A percentile compares a stretch with the other conserved stretches of the same genome.
phyloP scores from a whole-genome alignment of 2,113 vertebrate species.

The Silurus glanis region DNA sequence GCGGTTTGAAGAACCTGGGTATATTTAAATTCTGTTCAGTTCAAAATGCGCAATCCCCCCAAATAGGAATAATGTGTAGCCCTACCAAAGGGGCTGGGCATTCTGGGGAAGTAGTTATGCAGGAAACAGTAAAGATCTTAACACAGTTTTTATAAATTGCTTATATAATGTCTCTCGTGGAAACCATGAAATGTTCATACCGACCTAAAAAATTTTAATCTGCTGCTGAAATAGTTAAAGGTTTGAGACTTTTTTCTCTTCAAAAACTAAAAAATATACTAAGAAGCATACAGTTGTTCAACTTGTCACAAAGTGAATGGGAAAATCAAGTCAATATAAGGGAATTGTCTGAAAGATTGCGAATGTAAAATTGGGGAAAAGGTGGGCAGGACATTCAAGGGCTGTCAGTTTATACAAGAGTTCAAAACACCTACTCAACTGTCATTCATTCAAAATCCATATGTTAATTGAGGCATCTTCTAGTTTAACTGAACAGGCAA shows the following conservation, averaged over 20 bases:
- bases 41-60: not conserved
- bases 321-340: not conserved
- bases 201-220: not conserved
- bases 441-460: not conserved
- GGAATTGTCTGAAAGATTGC: not conserved
- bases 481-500: not conserved
- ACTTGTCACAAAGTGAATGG: not conserved
- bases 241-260: not conserved
- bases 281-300: not conserved
- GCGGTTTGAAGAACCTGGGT: not conserved
- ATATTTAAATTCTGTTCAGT: conserved; percentile 1
- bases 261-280: not conserved
- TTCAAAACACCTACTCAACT: not conserved
- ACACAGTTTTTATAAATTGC: not conserved
- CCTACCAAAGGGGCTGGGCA: not conserved
- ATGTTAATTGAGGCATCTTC: not conserved
- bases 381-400: not conserved
- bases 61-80: not conserved
- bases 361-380: not conserved
- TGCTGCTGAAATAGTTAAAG: not conserved
- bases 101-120: not conserved
- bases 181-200: not conserved
- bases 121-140: not conserved
- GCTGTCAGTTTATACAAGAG: not conserved
- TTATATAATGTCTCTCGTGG: not conserved